A percentile compares a stretch with the other conserved stretches of the same genome.
Evolutionary conservation across 1,140 invertebrate species (phyloP).

Genomic region (Drosophila subobscura): DNA sequence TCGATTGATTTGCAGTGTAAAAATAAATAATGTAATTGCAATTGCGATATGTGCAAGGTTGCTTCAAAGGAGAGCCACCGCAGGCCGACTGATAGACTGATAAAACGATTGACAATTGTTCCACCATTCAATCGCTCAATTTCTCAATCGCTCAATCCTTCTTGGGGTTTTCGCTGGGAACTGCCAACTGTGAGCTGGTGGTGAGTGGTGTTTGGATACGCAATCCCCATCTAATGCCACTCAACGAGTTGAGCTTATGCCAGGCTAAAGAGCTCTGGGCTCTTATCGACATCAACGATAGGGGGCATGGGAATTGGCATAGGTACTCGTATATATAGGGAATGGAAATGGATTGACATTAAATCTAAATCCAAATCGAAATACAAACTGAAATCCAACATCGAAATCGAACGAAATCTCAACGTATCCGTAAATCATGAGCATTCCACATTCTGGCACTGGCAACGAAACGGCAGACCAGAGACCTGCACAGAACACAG

Average conservation of each 20-base stretch:
- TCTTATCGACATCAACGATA: slow-evolving; percentile 4
- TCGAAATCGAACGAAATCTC: slow-evolving; percentile 63
- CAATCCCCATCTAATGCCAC: slow-evolving; percentile 73
- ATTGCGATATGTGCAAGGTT: slow-evolving; percentile 54
- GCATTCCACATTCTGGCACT: slow-evolving; percentile 13
- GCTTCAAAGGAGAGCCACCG: slow-evolving; percentile 58
- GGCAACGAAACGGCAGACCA: too few species aligned
- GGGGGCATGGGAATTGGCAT: too few species aligned
- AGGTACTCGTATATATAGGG: neutral
- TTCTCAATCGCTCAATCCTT: too few species aligned
- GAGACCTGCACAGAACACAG: slow-evolving; percentile 45
- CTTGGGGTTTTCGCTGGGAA: neutral
- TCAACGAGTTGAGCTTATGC: slow-evolving; percentile 70
- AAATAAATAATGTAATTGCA: slow-evolving; percentile 72
- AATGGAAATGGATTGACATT: slow-evolving; percentile 25
- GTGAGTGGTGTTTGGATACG: slow-evolving; percentile 59
- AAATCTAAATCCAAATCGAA: slow-evolving; percentile 16
- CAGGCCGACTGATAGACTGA: slow-evolving; percentile 30
- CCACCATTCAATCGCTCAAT: too few species aligned
- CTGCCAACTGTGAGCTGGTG: slow-evolving; percentile 30
- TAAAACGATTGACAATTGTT: slow-evolving; percentile 2
- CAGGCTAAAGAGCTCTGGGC: slow-evolving; percentile 23
- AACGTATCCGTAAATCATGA: slow-evolving; percentile 73
- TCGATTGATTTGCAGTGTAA: slow-evolving; percentile 76
- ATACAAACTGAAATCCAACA: slow-evolving; percentile 23